Evolutionary conservation across 2,113 vertebrate species (phyloP), one percentile per base, ranked within the genome.

Genomic region (Hydrochoerus hydrochaeris): DNA sequence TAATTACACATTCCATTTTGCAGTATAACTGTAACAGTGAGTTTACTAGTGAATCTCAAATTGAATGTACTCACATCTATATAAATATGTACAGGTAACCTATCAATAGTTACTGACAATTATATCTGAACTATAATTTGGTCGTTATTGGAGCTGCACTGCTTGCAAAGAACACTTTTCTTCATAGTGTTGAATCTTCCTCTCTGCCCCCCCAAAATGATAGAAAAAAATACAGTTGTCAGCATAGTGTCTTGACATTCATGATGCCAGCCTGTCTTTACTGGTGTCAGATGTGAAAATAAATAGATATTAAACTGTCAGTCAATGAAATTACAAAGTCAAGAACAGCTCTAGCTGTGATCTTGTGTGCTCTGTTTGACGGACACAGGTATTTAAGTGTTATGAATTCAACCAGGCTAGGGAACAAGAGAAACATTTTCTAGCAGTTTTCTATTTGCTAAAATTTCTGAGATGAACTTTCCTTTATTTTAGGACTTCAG

Each of bases 281-380:
- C 98, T 98, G 95, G 98, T 98, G 98, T 98, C 98, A 99, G 99
- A 99, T 98, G 98, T 98, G 99, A 99, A 99, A 99, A 99, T 99
- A 99, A 99, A 99, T 98, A 99, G 99, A 99, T 99, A 99, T 99
- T 99, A 99, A 99, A 98, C 99, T 99, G 99, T 99, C 99, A 99
- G 98, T 99, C 99, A 99, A 98, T 98, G 99, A 99, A 99, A 99
- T 99, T 98, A 98, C 98, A 98, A 98, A 99, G 99, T 99, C 99
- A 99, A 98, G 98, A 98, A 98, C 98, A 97, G 98, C 98, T 99
- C 98, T 98, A 97, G 98, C 98, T 98, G 98, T 17, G 98, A 98
- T 98, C 98, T 97, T 98, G 97, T 97, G 98, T 97, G 93, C 98
- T 98, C 98, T 97, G 83, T 98, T 98, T 99, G 98, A 99, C 98